phyloP scores from a whole-genome alignment of 64 coral and sea anemone species.

The Orbicella faveolata region DNA sequence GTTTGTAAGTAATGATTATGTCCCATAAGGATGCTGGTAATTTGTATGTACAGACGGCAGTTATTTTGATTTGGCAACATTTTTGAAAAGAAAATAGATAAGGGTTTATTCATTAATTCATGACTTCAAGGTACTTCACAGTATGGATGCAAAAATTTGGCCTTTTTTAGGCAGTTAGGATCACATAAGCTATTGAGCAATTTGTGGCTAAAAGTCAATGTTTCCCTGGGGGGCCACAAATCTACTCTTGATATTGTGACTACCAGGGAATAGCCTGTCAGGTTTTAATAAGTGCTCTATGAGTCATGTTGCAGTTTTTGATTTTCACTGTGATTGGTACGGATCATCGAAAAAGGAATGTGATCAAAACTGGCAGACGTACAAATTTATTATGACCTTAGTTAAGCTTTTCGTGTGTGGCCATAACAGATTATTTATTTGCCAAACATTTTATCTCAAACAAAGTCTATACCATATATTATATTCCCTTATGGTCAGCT shows the following conservation, averaged over 20 bases:
- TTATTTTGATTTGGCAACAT: constrained; percentile 3
- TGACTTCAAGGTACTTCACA: background rate
- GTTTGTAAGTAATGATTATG: background rate
- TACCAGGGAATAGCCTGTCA: background rate
- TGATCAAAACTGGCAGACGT: no score
- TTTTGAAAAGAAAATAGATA: background rate
- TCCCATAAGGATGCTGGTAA: background rate
- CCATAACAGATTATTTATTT: no score
- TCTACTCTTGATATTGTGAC: background rate
- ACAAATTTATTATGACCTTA: no score
- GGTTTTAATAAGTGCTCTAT: background rate
- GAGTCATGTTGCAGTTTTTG: no score
- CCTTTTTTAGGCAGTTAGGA: background rate
- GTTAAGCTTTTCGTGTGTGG: no score
- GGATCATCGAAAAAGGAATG: no score
- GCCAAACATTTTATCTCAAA: no score
- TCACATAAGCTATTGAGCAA: background rate
- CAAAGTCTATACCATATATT: no score
- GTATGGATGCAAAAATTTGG: background rate
- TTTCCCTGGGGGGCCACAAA: background rate
- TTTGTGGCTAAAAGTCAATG: background rate
- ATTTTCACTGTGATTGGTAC: no score
- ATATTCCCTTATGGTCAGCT: no score
- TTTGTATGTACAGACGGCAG: background rate
- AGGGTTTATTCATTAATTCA: constrained; percentile 13